phyloP scores from a whole-genome alignment of 2,797 vertebrate genomes.

The Falco concolor region DNA sequence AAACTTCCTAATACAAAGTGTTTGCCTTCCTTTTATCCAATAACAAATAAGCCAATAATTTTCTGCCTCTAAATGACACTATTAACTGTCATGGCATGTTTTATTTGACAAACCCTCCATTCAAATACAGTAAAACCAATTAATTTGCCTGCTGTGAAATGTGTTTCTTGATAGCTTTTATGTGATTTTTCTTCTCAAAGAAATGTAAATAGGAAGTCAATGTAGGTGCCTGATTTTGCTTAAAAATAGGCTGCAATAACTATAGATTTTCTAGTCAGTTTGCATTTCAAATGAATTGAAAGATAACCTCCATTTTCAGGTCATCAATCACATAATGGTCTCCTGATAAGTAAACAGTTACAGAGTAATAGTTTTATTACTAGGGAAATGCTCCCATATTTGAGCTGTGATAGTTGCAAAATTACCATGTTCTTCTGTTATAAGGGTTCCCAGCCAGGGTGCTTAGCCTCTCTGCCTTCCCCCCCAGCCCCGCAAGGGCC shows the following conservation, averaged over 20 bases:
- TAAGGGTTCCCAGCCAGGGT: background rate
- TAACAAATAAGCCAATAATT: slow-evolving; percentile 82
- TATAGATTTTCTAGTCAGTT: slow-evolving; percentile 69
- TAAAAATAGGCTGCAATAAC: slow-evolving; percentile 64
- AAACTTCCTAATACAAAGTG: slow-evolving; percentile 81
- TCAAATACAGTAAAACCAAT: slow-evolving; percentile 80
- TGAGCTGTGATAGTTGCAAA: slow-evolving; percentile 56
- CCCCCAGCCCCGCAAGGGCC: background rate
- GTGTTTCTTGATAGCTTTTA: slow-evolving; percentile 75
- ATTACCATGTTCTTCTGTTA: slow-evolving; percentile 34
- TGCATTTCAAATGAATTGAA: slow-evolving; percentile 74
- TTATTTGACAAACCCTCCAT: slow-evolving; percentile 78
- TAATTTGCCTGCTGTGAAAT: slow-evolving; percentile 79
- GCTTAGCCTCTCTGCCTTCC: background rate
- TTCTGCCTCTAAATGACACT: slow-evolving; percentile 79
- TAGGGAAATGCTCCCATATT: slow-evolving; percentile 42
- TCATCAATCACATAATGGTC: slow-evolving; percentile 68
- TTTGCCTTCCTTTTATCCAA: slow-evolving; percentile 80
- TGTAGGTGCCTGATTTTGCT: slow-evolving; percentile 67
- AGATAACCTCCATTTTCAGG: slow-evolving; percentile 69
- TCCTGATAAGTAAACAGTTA: slow-evolving; percentile 69
- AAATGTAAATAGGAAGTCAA: slow-evolving; percentile 75
- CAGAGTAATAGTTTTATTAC: slow-evolving; percentile 71
- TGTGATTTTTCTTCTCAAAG: slow-evolving; percentile 70
- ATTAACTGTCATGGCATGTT: slow-evolving; percentile 78